Base-by-base conservation (phyloP, 2,113 vertebrate species). In the Pao palembangensis region DNA sequence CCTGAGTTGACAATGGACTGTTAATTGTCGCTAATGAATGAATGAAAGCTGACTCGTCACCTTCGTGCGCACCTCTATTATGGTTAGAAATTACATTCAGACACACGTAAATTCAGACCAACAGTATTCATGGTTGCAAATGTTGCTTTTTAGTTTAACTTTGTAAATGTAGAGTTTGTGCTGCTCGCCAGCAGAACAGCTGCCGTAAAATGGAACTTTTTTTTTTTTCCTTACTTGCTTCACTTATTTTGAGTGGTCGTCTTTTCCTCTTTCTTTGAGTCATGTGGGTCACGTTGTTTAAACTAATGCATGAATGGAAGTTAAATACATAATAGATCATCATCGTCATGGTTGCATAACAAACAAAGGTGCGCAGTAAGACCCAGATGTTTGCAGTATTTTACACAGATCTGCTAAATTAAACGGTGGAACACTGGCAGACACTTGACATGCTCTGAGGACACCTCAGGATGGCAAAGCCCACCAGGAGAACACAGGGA, bases 361-460 rank as follows among this genome's bases (percentile, higher is more conserved):
- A 64, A 5, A 75, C 75, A 81, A 71, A 80, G 41, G 13, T 59
- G 46, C 52, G 19, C 52, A 63, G 61, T 11, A 12, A 38, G 34
- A 38, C 34, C 34, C 34, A 38, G 34, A 10, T 38, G 17, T 55
- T 55, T 19, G 16, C n/a, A 25, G 23, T 42, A 53, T 67, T 79
- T 58, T 25, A 46, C 50, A 50, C 42, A n/a, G 31, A 50, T 34
- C 44, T 2, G 34, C 54, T 55, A 1, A 46, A 19, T 58, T 18
- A 28, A 61, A 41, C 59, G 44, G 4, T 61, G 4, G 20, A 46
- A 69, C 28, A 8, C 11, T 15, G 47, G 3, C 47, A 10, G 38
- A 19, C 8, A 64, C 25, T 55, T 53, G 38, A 21, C 55, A 15
- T 15, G 38, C 16, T n/a, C n/a, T 5, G 18, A 18, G 47, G 47